Conservation (phyloP, 2,113 vertebrate species). For the Python bivittatus region DNA sequence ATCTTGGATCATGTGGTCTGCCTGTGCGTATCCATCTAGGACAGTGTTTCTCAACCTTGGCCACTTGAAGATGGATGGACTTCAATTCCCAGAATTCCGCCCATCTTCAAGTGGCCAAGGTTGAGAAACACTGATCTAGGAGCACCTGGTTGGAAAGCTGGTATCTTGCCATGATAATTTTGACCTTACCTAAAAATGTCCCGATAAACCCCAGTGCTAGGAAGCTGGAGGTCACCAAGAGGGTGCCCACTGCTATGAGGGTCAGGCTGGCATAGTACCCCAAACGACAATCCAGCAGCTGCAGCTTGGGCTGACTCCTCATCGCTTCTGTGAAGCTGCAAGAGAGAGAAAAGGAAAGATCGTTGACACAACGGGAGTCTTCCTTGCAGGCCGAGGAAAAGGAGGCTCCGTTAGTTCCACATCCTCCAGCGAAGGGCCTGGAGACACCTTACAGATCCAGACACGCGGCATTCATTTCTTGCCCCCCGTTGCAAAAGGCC, state of each 20-base stretch:
- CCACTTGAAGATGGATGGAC: too few relatives aligned
- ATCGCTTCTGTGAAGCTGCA: constrained; percentile 88
- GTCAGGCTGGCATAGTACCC: constrained; percentile 74
- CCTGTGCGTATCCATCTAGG: not conserved
- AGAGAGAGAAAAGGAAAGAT: constrained; percentile 17
- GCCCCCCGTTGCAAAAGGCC: too few relatives aligned
- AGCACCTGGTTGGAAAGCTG: not conserved
- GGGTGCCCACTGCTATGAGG: constrained; percentile 74
- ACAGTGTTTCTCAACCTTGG: too few relatives aligned
- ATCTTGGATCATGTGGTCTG: not conserved
- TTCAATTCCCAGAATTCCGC: too few relatives aligned
- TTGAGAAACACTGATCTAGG: too few relatives aligned
- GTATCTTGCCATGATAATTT: not conserved
- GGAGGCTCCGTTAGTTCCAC: not conserved
- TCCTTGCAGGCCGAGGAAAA: not conserved
- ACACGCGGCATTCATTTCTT: too few relatives aligned
- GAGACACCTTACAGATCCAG: too few relatives aligned
- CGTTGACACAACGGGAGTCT: not conserved
- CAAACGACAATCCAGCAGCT: constrained; percentile 71
- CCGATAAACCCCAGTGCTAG: constrained; percentile 89
- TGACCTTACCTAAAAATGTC: constrained; percentile 90
- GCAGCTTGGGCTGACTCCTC: constrained; percentile 81
- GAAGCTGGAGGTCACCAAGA: constrained; percentile 92
- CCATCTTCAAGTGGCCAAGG: too few relatives aligned
- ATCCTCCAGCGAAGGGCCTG: too few relatives aligned